phyloP scores from a whole-genome alignment of 2,113 vertebrate species.

The Carassius carassius region DNA sequence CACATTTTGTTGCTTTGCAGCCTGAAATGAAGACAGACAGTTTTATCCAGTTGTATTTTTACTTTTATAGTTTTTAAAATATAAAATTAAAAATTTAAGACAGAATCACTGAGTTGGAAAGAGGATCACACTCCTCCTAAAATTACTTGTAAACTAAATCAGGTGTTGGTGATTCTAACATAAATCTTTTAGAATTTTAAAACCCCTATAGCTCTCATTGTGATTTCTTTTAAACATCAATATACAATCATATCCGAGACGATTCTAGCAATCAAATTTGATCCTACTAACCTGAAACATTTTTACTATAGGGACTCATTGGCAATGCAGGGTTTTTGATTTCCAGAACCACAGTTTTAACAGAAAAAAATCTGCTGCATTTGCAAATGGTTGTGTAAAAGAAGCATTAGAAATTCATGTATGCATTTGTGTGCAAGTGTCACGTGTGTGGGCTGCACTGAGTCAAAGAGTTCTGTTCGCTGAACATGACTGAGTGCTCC shows the following conservation, averaged over 20 bases:
- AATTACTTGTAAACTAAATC: too few relatives aligned
- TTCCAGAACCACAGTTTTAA: neutral
- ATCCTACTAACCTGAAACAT: neutral
- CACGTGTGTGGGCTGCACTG: constrained; percentile 52
- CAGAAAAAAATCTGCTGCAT: neutral
- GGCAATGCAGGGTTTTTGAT: neutral
- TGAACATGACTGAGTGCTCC: constrained; percentile 55
- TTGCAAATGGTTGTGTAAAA: neutral
- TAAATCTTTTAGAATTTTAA: neutral
- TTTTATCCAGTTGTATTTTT: too few relatives aligned
- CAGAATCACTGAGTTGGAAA: too few relatives aligned
- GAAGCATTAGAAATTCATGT: constrained; percentile 4
- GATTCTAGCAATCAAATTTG: neutral
- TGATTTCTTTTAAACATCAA: neutral
- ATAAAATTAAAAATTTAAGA: too few relatives aligned
- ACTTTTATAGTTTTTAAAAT: too few relatives aligned
- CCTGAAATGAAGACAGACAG: too few relatives aligned
- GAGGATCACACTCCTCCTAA: too few relatives aligned
- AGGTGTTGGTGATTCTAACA: neutral
- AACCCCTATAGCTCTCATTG: neutral
- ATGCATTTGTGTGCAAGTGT: constrained; percentile 15
- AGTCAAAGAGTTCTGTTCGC: constrained; percentile 65
- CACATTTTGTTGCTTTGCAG: too few relatives aligned
- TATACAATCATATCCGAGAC: neutral
- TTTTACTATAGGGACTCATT: neutral